These are phyloP conservation scores for Epinotia bilunana DNA, from an alignment of 2,888 invertebrate species.

Conservation along the genomic window DNA sequence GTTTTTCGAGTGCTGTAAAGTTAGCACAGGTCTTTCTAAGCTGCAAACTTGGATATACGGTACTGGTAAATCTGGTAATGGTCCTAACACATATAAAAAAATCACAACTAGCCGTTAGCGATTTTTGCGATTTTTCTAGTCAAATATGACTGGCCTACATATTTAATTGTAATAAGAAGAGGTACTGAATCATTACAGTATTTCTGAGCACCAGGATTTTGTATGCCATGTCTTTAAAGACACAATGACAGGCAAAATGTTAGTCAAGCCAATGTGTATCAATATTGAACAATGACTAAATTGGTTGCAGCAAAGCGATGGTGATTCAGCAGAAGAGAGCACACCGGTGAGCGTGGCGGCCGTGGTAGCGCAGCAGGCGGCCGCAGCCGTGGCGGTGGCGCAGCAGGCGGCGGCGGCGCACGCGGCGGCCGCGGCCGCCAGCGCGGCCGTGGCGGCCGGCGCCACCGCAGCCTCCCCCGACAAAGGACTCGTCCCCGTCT, in stretches of 20 bases:
- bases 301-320: conserved; percentile 69
- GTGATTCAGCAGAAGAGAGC: conserved; percentile 83
- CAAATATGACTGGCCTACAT: no score
- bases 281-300: background rate
- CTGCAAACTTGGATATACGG: no score
- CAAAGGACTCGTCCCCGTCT: conserved; percentile 81
- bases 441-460: conserved; percentile 67
- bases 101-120: background rate
- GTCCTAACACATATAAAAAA: background rate
- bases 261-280: background rate
- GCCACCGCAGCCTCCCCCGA: conserved; percentile 72
- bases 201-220: background rate
- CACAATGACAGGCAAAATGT: background rate
- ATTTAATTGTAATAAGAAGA: no score
- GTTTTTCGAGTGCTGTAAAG: no score
- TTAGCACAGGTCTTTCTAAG: no score
- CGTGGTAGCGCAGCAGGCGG: conserved; percentile 71
- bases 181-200: background rate
- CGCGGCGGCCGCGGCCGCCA: conserved; percentile 75
- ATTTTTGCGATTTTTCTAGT: no score
- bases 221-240: background rate
- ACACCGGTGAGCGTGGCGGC: conserved; percentile 82
- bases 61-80: no score
- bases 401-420: conserved; percentile 82
- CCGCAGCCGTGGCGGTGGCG: conserved; percentile 68